Percentiles rank a stretch among this genome's conserved stretches.
These are phyloP conservation scores for Lithobates sylvaticus DNA, from an alignment of 2,797 vertebrate genomes.

Conservation along the genomic window DNA sequence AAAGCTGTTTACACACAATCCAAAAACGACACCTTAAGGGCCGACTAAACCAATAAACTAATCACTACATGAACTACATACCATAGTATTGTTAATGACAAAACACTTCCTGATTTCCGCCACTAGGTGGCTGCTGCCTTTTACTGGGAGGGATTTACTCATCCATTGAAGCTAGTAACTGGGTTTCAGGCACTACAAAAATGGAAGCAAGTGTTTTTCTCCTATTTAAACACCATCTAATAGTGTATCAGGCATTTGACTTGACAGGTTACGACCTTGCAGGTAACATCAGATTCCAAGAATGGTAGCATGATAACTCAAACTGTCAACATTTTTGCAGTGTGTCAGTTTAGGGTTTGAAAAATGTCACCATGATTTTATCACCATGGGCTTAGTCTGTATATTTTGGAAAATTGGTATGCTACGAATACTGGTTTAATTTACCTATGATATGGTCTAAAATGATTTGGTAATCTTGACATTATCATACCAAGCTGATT, in stretches of 20 bases:
- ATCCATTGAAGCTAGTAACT: background rate
- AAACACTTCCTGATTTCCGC: background rate
- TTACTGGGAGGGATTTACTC: slow-evolving; percentile 1
- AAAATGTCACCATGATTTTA: background rate
- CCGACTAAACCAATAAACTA: background rate
- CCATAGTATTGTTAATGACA: background rate
- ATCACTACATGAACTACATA: background rate
- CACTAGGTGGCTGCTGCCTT: slow-evolving; percentile 41
- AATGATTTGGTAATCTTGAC: background rate
- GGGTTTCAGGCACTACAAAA: background rate
- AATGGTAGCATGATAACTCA: slow-evolving; percentile 7
- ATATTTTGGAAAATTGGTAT: background rate
- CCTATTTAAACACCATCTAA: background rate
- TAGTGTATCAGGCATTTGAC: background rate
- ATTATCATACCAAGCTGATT: background rate
- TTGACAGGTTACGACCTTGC: slow-evolving; percentile 9
- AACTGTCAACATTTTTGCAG: background rate
- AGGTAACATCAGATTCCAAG: background rate
- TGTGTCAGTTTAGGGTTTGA: slow-evolving; percentile 1
- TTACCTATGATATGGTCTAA: background rate
- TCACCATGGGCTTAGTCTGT: background rate
- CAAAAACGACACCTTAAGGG: background rate
- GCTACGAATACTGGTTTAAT: background rate
- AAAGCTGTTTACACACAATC: background rate
- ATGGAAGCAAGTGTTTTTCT: background rate